phyloP scores from a whole-genome alignment of 2,113 vertebrate species.

The Genyomyrus donnyi region DNA sequence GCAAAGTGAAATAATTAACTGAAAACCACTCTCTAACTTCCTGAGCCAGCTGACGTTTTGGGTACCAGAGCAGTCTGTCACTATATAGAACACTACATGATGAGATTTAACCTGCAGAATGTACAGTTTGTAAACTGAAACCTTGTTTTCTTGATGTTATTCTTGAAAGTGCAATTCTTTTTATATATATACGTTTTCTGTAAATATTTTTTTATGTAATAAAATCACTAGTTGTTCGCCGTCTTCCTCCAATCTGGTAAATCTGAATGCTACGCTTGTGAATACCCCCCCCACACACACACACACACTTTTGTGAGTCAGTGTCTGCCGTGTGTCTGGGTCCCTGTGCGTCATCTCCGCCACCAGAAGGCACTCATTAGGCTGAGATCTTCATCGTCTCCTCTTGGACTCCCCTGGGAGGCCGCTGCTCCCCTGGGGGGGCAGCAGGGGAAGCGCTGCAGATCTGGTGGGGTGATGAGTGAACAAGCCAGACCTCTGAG shows the following conservation, averaged over 20 bases:
- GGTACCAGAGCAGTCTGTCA: not conserved
- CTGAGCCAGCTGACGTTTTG: conserved; percentile 5
- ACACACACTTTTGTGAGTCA: not conserved
- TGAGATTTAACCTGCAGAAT: not conserved
- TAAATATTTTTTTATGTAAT: conserved; percentile 7
- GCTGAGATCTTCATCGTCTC: not conserved
- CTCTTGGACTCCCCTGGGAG: not conserved
- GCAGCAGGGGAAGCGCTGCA: not conserved
- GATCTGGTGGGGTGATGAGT: not conserved
- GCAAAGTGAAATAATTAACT: not conserved
- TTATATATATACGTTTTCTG: not conserved
- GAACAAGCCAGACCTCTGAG: not conserved
- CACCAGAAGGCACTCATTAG: not conserved
- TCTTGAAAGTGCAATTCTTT: not conserved
- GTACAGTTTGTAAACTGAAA: conserved; percentile 1
- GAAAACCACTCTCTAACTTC: conserved; percentile 2
- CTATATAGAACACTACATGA: not conserved
- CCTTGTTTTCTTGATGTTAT: not conserved
- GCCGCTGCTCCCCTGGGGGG: not conserved
- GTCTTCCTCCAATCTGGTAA: not conserved
- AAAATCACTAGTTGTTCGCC: not conserved
- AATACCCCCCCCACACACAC: not conserved
- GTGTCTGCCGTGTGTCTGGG: conserved; percentile 44
- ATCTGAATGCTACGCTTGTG: not conserved
- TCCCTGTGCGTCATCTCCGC: not conserved